These are phyloP conservation scores for Smutsia temminckii DNA, from an alignment of 2,797 vertebrate species.

Conservation along the genomic window DNA sequence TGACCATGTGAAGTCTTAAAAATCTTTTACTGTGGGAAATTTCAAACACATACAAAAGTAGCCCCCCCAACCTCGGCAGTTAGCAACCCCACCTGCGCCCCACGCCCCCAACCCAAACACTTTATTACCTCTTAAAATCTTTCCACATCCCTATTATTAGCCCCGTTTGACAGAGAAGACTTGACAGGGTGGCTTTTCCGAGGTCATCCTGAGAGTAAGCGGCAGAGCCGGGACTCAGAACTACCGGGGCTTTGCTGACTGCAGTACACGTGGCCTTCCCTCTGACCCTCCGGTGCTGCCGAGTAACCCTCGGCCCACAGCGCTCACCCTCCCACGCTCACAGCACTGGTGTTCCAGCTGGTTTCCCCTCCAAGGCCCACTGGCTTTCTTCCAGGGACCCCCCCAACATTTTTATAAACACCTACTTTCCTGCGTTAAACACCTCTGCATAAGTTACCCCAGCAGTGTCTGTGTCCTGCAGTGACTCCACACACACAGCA, in stretches of 20 bases:
- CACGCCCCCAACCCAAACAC: background rate
- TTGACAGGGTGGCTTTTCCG: background rate
- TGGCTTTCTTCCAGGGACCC: no score
- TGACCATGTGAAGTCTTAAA: background rate
- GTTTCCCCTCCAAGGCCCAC: background rate
- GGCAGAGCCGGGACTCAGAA: background rate
- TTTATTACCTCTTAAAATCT: background rate
- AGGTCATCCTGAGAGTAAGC: background rate
- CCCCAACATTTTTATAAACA: background rate
- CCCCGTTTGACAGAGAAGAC: background rate
- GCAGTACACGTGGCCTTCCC: background rate
- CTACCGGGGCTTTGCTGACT: accelerated
- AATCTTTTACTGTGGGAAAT: background rate
- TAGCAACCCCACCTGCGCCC: background rate
- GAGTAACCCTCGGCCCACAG: accelerated
- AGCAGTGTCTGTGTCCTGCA: background rate
- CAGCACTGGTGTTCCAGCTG: background rate
- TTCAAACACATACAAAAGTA: background rate
- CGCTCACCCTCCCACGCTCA: background rate
- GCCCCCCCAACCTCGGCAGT: accelerated
- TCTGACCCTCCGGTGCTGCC: background rate
- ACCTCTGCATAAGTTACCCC: background rate
- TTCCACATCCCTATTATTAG: background rate
- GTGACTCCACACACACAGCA: background rate
- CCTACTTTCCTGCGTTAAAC: background rate